Percentiles rank a stretch among this genome's conserved stretches.
Evolutionary conservation across 2,797 vertebrate species (phyloP).

Genomic region (Lemur catta): DNA sequence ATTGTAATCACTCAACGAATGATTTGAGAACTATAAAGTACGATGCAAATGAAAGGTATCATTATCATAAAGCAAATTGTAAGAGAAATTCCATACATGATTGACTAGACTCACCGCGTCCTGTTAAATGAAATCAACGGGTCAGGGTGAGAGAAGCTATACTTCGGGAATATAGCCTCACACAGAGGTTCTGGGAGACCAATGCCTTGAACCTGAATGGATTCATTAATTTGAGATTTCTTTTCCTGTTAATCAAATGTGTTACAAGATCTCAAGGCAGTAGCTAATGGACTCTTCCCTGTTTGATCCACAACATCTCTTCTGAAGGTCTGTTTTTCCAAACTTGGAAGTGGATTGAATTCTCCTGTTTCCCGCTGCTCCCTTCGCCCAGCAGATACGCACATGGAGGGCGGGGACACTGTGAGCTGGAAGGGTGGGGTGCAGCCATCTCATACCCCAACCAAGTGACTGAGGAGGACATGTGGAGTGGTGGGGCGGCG

Average conservation of each 20-base stretch:
- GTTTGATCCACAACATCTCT: neutral
- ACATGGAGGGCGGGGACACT: neutral
- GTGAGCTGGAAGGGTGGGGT: neutral
- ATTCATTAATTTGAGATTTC: neutral
- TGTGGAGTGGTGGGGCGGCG: fast-evolving
- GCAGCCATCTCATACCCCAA: neutral
- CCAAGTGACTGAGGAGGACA: neutral
- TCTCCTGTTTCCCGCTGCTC: neutral
- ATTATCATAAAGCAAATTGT: neutral
- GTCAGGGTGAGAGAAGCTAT: neutral
- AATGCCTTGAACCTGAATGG: neutral
- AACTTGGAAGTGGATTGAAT: neutral
- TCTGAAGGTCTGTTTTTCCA: neutral
- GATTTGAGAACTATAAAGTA: neutral
- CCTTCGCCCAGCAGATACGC: neutral
- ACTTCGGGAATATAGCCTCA: neutral
- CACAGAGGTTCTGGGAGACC: neutral
- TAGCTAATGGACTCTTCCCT: neutral
- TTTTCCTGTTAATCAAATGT: neutral
- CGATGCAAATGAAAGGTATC: neutral
- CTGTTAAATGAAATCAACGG: neutral
- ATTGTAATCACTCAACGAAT: neutral
- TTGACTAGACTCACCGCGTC: neutral
- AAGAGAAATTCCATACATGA: neutral
- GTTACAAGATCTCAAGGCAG: neutral